Percentiles rank a stretch among this genome's conserved stretches.
These are phyloP conservation scores for Spinibarbus caldwelli DNA, from an alignment of 2,797 vertebrate species.

Conservation along the genomic window DNA sequence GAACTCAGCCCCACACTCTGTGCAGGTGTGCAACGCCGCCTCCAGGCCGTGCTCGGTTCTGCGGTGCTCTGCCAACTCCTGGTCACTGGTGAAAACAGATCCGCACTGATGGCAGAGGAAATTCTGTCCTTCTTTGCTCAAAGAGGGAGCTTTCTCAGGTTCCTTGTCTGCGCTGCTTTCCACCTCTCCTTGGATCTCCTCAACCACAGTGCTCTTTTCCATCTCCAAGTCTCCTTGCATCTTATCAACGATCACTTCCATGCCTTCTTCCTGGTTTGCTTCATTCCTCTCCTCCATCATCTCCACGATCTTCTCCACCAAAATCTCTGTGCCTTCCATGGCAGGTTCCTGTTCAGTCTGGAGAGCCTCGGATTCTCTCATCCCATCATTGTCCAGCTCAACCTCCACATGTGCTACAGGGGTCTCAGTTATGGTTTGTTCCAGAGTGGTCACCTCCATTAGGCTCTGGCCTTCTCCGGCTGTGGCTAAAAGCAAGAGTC, in stretches of 20 bases:
- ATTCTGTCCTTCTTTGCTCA: constrained; percentile 3
- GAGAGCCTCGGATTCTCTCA: background rate
- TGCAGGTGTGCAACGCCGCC: constrained; percentile 83
- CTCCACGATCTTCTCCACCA: constrained; percentile 48
- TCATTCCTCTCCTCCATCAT: constrained; percentile 16
- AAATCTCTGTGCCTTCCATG: constrained; percentile 22
- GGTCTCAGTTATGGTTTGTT: constrained; percentile 35
- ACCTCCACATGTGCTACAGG: constrained; percentile 53
- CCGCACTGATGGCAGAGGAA: constrained; percentile 88
- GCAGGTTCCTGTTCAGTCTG: constrained; percentile 1
- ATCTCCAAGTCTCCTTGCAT: background rate
- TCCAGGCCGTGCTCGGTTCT: constrained; percentile 77
- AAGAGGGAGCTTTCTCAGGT: constrained; percentile 28
- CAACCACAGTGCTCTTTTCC: background rate
- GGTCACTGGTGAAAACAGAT: constrained; percentile 75
- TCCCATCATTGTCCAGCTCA: constrained; percentile 43
- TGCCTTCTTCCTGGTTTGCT: background rate
- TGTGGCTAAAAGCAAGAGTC: constrained; percentile 59
- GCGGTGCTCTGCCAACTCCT: constrained; percentile 79
- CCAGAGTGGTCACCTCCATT: constrained; percentile 56
- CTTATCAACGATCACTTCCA: background rate
- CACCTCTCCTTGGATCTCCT: constrained; percentile 52
- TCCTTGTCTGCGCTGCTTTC: background rate
- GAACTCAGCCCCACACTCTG: constrained; percentile 80
- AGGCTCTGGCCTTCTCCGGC: constrained; percentile 62